Conservation (phyloP, 2,113 vertebrate genomes). For the Pomatostomus ruficeps region DNA sequence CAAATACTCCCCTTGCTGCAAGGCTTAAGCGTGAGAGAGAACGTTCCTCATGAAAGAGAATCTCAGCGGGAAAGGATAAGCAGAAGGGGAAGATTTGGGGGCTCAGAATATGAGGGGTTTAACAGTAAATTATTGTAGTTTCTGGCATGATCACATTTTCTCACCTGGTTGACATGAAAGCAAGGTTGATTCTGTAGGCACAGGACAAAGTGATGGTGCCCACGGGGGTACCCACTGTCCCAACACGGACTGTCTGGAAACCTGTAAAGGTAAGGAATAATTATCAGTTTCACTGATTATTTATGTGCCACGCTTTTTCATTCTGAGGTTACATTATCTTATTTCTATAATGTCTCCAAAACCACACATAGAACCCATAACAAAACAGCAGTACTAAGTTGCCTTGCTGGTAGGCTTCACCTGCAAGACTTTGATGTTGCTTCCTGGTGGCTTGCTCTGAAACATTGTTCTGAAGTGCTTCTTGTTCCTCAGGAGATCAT, state of each 20-base stretch:
- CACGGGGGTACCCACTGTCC: conserved; percentile 91
- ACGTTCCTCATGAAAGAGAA: not conserved
- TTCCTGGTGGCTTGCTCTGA: not conserved
- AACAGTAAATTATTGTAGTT: not conserved
- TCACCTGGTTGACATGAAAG: conserved; percentile 97
- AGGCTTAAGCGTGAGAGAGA: not conserved
- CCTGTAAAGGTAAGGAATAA: conserved; percentile 69
- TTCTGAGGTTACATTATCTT: not conserved
- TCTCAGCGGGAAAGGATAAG: not conserved
- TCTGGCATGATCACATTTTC: not conserved
- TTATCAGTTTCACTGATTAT: not conserved
- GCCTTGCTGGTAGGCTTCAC: not conserved
- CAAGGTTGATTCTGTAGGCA: conserved; percentile 96
- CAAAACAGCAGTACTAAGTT: not conserved
- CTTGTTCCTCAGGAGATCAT: not conserved
- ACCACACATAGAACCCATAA: rapidly evolving
- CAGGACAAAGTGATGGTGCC: conserved; percentile 95
- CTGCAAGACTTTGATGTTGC: not conserved
- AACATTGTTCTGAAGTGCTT: not conserved
- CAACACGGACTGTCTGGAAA: conserved; percentile 95
- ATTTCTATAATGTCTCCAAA: not conserved
- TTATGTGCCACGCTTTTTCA: not conserved
- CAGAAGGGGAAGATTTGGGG: not conserved
- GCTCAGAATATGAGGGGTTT: not conserved
- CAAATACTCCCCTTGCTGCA: conserved; percentile 18